Evolutionary conservation across 2,888 invertebrate species (phyloP).

Genomic region (Pristionchus japonicus): DNA sequence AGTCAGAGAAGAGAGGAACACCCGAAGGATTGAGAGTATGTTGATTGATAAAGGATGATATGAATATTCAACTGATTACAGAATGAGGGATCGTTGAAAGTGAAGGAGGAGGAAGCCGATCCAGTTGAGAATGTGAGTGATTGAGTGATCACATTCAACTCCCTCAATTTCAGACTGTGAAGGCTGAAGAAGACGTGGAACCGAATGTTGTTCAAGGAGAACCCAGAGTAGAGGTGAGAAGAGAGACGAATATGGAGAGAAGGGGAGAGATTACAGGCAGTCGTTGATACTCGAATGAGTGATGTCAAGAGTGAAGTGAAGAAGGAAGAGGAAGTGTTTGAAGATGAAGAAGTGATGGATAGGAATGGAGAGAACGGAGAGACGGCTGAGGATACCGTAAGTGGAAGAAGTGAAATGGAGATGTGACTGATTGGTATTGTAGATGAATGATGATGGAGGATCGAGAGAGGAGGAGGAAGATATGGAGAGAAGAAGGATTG

Average conservation of each 20-base stretch:
- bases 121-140: not conserved
- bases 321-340: not conserved
- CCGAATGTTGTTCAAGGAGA: not conserved
- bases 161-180: not conserved
- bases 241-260: not conserved
- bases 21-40: not conserved
- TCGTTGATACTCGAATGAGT: not conserved
- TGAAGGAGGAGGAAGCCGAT: not conserved
- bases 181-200: not conserved
- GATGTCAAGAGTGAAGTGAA: not conserved
- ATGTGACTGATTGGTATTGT: not conserved
- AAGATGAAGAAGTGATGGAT: not conserved
- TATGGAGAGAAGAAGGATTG: not conserved
- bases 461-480: not conserved
- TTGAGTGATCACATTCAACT: not conserved
- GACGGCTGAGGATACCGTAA: not conserved
- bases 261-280: not conserved
- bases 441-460: not conserved
- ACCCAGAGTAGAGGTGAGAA: not conserved
- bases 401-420: not conserved
- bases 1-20: not conserved
- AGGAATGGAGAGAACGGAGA: not conserved
- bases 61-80: too few relatives aligned
- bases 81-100: not conserved
- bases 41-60: too few relatives aligned